These are phyloP conservation scores for Hypsopygia costalis DNA, from an alignment of 2,888 invertebrate genomes.

Conservation along the genomic window DNA sequence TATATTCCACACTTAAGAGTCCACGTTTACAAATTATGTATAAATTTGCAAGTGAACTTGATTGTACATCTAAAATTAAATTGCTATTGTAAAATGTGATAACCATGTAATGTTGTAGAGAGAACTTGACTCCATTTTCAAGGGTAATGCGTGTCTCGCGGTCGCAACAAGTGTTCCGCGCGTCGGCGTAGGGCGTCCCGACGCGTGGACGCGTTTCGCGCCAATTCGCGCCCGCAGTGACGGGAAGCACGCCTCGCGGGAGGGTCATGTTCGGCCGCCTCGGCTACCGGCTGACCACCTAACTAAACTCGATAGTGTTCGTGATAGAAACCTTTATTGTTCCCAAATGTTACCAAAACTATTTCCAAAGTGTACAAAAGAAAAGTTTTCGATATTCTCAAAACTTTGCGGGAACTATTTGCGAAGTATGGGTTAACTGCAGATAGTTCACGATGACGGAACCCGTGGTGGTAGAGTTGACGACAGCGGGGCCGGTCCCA, in stretches of 20 bases:
- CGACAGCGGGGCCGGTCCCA: constrained; percentile 53
- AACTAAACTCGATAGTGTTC: neutral
- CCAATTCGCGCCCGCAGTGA: constrained; percentile 65
- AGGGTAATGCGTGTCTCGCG: constrained; percentile 39
- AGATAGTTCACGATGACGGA: constrained; percentile 31
- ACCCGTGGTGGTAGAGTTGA: constrained; percentile 38
- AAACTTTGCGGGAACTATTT: neutral
- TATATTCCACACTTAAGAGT: no score
- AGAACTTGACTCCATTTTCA: constrained; percentile 35
- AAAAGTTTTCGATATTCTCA: neutral
- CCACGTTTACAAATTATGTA: no score
- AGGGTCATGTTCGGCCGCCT: constrained; percentile 42
- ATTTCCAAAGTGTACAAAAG: neutral
- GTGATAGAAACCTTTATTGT: neutral
- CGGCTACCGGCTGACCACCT: constrained; percentile 17
- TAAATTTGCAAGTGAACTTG: no score
- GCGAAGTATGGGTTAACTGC: constrained; percentile 17
- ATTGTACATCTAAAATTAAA: no score
- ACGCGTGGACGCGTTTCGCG: constrained; percentile 55
- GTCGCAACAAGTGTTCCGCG: constrained; percentile 63
- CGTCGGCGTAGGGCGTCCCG: constrained; percentile 56
- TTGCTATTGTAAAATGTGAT: no score
- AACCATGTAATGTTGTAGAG: no score
- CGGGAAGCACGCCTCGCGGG: constrained; percentile 57
- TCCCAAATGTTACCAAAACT: neutral